These are phyloP conservation scores for Aldrovandia affinis DNA, from an alignment of 2,797 vertebrate genomes.

Conservation along the genomic window DNA sequence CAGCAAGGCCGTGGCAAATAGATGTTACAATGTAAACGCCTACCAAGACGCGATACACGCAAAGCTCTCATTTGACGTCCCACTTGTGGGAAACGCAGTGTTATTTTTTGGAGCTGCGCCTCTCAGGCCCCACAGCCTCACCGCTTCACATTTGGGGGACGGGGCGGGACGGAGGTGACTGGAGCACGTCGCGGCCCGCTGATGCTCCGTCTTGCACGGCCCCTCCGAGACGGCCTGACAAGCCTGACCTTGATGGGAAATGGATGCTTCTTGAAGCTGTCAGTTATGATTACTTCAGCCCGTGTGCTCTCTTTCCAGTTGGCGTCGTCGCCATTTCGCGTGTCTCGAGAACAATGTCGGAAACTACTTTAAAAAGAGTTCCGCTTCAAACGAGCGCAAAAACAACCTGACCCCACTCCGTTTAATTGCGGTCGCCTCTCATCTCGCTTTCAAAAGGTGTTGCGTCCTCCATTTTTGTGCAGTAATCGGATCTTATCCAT, in stretches of 20 bases:
- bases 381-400: not conserved
- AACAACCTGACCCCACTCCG: not conserved
- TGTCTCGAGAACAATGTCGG: constrained; percentile 18
- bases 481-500: not conserved
- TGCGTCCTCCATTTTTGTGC: not conserved
- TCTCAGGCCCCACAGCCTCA: constrained; percentile 55
- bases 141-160: constrained; percentile 32
- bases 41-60: constrained; percentile 32
- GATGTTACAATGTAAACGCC: not conserved
- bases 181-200: constrained; percentile 52
- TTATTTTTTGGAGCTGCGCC: constrained; percentile 61
- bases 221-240: constrained; percentile 41
- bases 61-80: constrained; percentile 41
- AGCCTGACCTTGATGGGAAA: constrained; percentile 56
- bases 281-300: constrained; percentile 48
- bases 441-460: not conserved
- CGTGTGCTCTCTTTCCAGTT: constrained; percentile 36
- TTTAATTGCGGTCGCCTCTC: not conserved
- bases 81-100: constrained; percentile 43
- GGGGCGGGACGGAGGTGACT: constrained; percentile 41
- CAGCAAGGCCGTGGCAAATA: not conserved
- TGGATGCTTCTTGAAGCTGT: constrained; percentile 53
- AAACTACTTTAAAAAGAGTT: constrained; percentile 9
- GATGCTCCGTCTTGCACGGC: constrained; percentile 26
- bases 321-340: constrained; percentile 36